A percentile compares a stretch with the other conserved stretches of the same genome.
Conservation (phyloP, 92 coral and sea anemone genomes). For the Siderastrea radians region DNA sequence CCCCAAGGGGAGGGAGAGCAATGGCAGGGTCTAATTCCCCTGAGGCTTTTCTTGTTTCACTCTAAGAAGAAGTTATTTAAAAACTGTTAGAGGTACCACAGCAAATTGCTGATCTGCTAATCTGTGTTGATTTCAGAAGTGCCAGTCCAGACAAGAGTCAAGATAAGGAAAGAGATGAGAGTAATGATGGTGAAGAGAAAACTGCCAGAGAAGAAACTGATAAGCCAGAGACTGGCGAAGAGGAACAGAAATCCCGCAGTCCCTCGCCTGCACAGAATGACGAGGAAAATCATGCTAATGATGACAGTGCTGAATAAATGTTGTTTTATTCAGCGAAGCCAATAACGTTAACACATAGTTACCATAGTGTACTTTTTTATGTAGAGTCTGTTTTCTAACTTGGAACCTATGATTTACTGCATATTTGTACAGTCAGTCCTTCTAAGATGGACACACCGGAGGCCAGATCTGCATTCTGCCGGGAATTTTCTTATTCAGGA, state of each 20-base stretch:
- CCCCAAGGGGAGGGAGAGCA: too few relatives aligned
- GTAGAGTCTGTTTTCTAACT: neutral
- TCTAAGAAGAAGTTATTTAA: too few relatives aligned
- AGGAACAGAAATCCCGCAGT: constrained; percentile 35
- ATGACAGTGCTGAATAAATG: constrained; percentile 23
- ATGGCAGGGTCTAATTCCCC: too few relatives aligned
- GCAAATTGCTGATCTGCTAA: neutral
- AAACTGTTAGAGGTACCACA: neutral
- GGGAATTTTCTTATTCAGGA: too few relatives aligned
- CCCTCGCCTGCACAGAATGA: constrained; percentile 24
- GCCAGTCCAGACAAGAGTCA: constrained; percentile 22
- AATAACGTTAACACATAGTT: neutral
- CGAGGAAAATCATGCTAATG: constrained; percentile 12
- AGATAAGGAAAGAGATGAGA: constrained; percentile 9
- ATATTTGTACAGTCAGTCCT: neutral
- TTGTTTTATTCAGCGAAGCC: neutral
- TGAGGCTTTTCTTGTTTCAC: too few relatives aligned
- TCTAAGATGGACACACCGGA: neutral
- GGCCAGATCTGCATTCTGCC: too few relatives aligned
- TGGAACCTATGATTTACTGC: neutral
- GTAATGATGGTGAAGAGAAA: constrained; percentile 3
- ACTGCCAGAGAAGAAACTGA: neutral
- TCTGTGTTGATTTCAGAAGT: constrained; percentile 17
- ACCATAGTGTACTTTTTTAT: neutral
- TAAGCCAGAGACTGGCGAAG: neutral